Conservation (phyloP, 2,113 vertebrate species). For the Gasterosteus aculeatus region DNA sequence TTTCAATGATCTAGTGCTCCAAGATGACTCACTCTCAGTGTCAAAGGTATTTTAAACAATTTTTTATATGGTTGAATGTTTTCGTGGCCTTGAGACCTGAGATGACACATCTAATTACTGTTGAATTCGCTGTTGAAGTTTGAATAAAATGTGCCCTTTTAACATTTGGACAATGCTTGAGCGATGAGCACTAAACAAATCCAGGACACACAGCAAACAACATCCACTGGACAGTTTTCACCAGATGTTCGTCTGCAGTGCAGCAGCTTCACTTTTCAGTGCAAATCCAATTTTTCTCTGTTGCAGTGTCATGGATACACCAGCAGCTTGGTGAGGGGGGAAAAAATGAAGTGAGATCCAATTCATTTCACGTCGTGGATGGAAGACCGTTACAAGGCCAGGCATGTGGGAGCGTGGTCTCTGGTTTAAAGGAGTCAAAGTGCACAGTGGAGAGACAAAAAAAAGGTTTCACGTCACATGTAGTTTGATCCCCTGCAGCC, state of each 20-base stretch:
- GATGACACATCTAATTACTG: not conserved
- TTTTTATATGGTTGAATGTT: not conserved
- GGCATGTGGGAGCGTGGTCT: constrained; percentile 14
- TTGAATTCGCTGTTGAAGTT: not conserved
- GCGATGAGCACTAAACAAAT: not conserved
- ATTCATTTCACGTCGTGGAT: constrained; percentile 8
- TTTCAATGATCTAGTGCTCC: too few relatives aligned
- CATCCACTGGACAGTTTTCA: not conserved
- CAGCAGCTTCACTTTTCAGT: not conserved
- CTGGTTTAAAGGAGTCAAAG: constrained; percentile 34
- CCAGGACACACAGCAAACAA: not conserved
- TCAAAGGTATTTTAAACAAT: too few relatives aligned
- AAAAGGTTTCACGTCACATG: constrained; percentile 22
- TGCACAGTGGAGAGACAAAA: not conserved
- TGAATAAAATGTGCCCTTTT: not conserved
- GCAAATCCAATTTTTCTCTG: constrained; percentile 38
- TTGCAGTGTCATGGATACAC: not conserved
- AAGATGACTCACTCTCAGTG: too few relatives aligned
- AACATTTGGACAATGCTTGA: not conserved
- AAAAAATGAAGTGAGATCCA: not conserved
- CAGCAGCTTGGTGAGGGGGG: not conserved
- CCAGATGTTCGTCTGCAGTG: not conserved
- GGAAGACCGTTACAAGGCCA: constrained; percentile 1
- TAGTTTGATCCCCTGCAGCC: constrained; percentile 30
- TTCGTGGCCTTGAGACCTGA: not conserved